Base-by-base conservation (phyloP, 2,113 vertebrate genomes). In the Aix galericulata region DNA sequence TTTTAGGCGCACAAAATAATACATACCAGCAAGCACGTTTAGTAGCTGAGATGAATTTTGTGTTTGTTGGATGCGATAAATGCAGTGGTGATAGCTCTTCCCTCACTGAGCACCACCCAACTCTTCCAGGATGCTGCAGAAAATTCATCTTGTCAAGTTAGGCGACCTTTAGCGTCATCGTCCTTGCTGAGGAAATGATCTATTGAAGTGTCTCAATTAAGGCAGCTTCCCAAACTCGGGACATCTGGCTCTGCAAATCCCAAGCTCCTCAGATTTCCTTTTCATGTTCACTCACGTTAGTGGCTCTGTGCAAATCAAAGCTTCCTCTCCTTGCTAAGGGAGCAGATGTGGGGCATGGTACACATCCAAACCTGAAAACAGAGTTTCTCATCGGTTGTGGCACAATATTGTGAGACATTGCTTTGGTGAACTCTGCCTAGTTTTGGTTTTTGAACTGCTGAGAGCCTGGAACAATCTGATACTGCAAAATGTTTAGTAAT, bases 21-120 rank as follows among this genome's bases (percentile, higher is more conserved):
- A n/a, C 34, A 11, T 53, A 27, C 0, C 3, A 2, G 38, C 34
- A 29, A 40, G 25, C 4, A 0, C 7, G 21, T 62, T 52, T 17
- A 18, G 13, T 27, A 11, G 31, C 20, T 8, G 60, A 63, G 66
- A 32, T 40, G 76, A 13, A n/a, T 55, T 48, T 27, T 11, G 27
- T 34, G 48, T 42, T 38, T 22, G 82, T 63, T 69, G 67, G 55
- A 13, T 32, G 4, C 22, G 31, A 17, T 50, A 55, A 62, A 36
- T 8, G 34, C n/a, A 20, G 3, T 72, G 52, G 27, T 22, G 69
- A 8, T 27, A 15, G 53, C 50, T 32, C 34, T 59, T n/a, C 29
- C 29, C 36, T 66, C 6, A 6, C 15, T 38, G 46, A 25, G 0
- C 2, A 32, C 5, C 32, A 18, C 36, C 36, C 6, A 4, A 2